Conservation (phyloP, 2,888 invertebrate species). For the Acrobasis repandana region DNA sequence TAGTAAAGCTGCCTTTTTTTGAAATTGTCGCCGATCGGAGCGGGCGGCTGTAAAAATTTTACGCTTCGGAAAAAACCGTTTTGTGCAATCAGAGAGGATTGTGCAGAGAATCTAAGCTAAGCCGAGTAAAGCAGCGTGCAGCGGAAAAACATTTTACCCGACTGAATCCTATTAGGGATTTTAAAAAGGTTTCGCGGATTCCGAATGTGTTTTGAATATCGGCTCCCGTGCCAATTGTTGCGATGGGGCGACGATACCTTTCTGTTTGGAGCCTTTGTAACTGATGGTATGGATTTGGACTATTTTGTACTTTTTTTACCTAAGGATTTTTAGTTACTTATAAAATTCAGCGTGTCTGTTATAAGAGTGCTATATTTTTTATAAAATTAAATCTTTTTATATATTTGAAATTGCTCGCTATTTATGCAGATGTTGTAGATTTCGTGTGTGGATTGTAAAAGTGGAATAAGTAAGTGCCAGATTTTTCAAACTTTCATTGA, state of each 20-base stretch:
- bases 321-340: no score
- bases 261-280: background rate
- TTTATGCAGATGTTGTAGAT: no score
- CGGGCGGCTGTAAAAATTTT: conserved; percentile 60
- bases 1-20: conserved; percentile 25
- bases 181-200: conserved; percentile 41
- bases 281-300: background rate
- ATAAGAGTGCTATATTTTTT: no score
- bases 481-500: no score
- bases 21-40: conserved; percentile 38
- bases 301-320: no score
- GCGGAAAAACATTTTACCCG: conserved; percentile 49
- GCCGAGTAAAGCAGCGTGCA: conserved; percentile 55
- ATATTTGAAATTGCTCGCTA: no score
- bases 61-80: conserved; percentile 60
- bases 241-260: background rate
- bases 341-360: no score
- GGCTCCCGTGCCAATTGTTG: conserved; percentile 7
- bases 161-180: conserved; percentile 56
- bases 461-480: no score
- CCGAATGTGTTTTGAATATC: conserved; percentile 27
- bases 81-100: conserved; percentile 76
- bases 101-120: conserved; percentile 64
- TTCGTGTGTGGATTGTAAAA: no score
- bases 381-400: no score